Base-by-base conservation (phyloP, 2,888 invertebrate genomes). In the Campopleginae sp. region DNA sequence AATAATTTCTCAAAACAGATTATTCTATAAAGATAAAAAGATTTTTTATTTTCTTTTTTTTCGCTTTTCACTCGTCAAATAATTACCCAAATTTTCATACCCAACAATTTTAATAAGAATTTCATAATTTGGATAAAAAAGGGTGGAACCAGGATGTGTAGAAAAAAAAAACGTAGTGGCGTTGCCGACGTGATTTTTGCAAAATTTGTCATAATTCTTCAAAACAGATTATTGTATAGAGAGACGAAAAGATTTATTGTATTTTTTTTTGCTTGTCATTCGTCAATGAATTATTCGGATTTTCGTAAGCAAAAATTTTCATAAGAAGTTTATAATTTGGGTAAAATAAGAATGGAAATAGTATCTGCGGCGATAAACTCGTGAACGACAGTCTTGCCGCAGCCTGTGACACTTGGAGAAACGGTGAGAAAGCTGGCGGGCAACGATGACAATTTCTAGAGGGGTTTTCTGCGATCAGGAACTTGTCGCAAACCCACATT, bases 391-490 rank as follows among this genome's bases (percentile, higher is more conserved):
- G 38, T 44, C 58, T 46, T 51, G 44, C 33, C 14, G n/a, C n/a
- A 68, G 48, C 46, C n/a, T 68, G 27, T 54, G 33, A 65, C 12
- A 46, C 51, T 70, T 42, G 46, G 14, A 31, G 27, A 17, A 46
- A 31, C n/a, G 31, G 58, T 12, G 44, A 58, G 58, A 17, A 54
- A 66, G 38, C 68, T 66, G 66, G 27, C 68, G 31, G n/a, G 68
- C 46, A 70, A 31, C 78, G 70, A 70, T 78, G 78, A 58, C 38
- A 58, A 27, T 74, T 61, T n/a, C 61, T 48, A 8, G 17, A 66
- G 27, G 23, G 38, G 42, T 65, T 80, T 74, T 54, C 42, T n/a
- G 17, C 51, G n/a, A 27, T n/a, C 10, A 7, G 12, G 42, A 80
- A 63, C n/a, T 71, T 65, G 71, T 17, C 6, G n/a, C 33, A 44